Conservation (phyloP, 2,797 vertebrate genomes). For the Synaphobranchus kaupii region DNA sequence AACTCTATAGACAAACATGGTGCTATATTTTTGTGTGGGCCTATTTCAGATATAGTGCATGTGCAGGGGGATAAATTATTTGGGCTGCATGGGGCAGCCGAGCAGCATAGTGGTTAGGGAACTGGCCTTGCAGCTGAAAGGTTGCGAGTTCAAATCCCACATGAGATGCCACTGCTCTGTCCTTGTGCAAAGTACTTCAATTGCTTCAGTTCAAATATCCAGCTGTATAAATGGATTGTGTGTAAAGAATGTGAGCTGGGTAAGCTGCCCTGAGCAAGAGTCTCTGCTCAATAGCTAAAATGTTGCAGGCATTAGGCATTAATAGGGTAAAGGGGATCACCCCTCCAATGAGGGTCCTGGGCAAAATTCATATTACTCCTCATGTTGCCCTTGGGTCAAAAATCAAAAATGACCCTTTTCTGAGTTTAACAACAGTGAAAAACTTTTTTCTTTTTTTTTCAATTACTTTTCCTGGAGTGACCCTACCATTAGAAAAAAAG, state of each 20-base stretch:
- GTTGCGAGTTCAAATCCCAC: not conserved
- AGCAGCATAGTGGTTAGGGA: too few relatives aligned
- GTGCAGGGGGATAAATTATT: not conserved
- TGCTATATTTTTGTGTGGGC: not conserved
- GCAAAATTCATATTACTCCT: too few relatives aligned
- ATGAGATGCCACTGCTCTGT: not conserved
- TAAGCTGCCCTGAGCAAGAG: not conserved
- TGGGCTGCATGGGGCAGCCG: too few relatives aligned
- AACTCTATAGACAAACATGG: not conserved
- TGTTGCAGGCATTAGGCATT: too few relatives aligned
- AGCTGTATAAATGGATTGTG: not conserved
- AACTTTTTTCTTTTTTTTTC: too few relatives aligned
- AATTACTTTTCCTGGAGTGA: too few relatives aligned
- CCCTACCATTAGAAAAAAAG: too few relatives aligned
- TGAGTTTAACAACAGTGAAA: too few relatives aligned
- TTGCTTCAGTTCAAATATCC: not conserved
- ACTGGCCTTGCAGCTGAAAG: not conserved
- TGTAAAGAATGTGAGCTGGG: not conserved
- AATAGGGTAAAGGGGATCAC: too few relatives aligned
- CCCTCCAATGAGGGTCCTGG: too few relatives aligned
- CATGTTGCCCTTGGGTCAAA: too few relatives aligned
- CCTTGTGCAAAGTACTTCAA: not conserved
- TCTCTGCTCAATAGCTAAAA: not conserved
- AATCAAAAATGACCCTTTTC: too few relatives aligned
- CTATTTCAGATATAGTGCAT: not conserved